Conservation (phyloP, 1,140 invertebrate species). For the Drosophila elegans region DNA sequence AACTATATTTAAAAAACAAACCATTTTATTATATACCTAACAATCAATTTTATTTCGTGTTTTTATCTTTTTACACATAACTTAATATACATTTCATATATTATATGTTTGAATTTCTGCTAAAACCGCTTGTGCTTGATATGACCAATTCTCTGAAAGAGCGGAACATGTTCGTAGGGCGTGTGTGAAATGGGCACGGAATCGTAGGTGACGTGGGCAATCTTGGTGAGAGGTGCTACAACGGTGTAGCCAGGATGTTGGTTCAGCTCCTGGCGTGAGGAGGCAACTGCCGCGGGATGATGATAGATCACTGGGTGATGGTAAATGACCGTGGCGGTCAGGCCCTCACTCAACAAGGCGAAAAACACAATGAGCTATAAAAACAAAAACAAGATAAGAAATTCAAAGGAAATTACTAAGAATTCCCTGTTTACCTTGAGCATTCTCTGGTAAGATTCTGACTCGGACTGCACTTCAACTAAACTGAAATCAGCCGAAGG, state of each 20-base stretch:
- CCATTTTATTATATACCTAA: too few relatives aligned
- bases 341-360: constrained; percentile 10
- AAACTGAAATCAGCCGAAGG: constrained; percentile 23
- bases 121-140: constrained; percentile 50
- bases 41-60: too few relatives aligned
- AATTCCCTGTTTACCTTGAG: constrained; percentile 32
- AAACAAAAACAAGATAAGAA: too few relatives aligned
- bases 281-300: constrained; percentile 28
- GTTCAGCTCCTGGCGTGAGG: constrained; percentile 14
- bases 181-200: constrained; percentile 73
- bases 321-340: constrained; percentile 60
- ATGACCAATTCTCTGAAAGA: constrained; percentile 76
- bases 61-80: not conserved
- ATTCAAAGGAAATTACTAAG: not conserved
- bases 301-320: constrained; percentile 63
- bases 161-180: constrained; percentile 73
- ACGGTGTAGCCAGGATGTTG: constrained; percentile 70
- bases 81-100: not conserved
- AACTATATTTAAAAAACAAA: too few relatives aligned
- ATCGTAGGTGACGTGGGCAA: constrained; percentile 77
- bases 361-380: constrained; percentile 13
- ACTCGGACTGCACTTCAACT: constrained; percentile 49
- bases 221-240: constrained; percentile 72
- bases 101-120: not conserved
- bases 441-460: constrained; percentile 44